Conservation (phyloP, 2,888 invertebrate species). For the Atethmia centrago region DNA sequence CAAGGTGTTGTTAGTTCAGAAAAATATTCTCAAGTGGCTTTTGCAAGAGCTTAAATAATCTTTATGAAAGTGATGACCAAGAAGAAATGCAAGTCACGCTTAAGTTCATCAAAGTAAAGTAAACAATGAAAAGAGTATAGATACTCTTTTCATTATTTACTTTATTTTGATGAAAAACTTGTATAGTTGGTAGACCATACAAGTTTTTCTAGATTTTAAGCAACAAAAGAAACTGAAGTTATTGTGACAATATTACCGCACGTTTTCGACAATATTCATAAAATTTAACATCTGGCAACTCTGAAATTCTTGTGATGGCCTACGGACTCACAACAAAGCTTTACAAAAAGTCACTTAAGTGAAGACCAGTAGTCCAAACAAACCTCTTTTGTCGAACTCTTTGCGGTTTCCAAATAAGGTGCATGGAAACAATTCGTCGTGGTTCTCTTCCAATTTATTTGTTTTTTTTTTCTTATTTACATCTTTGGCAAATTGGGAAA, state of each 20-base stretch:
- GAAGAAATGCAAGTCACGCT: too few species aligned
- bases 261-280: neutral
- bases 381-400: conserved; percentile 75
- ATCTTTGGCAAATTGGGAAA: conserved; percentile 83
- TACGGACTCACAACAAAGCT: conserved; percentile 54
- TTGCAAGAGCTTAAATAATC: too few species aligned
- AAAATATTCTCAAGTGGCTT: neutral
- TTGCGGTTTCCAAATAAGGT: conserved; percentile 77
- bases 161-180: too few species aligned
- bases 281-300: conserved; percentile 51
- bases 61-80: neutral
- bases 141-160: too few species aligned
- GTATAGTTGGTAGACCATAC: too few species aligned
- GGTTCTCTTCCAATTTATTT: conserved; percentile 66
- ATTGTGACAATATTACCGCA: too few species aligned
- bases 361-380: conserved; percentile 85
- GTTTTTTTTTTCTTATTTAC: conserved; percentile 71
- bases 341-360: conserved; percentile 75
- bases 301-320: conserved; percentile 43
- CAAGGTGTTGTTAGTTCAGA: conserved; percentile 71
- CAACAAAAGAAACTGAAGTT: neutral
- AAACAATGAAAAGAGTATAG: neutral
- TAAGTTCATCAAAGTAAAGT: neutral
- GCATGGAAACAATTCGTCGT: conserved; percentile 80
- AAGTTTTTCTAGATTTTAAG: neutral